Evolutionary conservation across 2,113 vertebrate genomes (phyloP).

Genomic region (Axis porcinus): DNA sequence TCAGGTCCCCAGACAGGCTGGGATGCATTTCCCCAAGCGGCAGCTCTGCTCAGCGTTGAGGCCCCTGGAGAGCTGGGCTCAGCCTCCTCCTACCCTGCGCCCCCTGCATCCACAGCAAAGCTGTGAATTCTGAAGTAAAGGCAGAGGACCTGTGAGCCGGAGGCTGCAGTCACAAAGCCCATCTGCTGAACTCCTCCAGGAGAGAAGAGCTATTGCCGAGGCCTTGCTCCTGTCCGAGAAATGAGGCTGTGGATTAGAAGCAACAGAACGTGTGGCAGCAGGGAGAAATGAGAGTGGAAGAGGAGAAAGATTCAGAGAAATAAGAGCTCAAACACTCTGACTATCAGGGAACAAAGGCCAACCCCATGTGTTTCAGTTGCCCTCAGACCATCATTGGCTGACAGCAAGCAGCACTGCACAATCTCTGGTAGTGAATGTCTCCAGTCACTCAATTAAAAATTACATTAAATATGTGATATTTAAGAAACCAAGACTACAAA

Average conservation of each 20-base stretch:
- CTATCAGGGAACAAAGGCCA: background rate
- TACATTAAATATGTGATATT: background rate
- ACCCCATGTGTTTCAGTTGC: background rate
- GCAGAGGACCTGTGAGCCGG: background rate
- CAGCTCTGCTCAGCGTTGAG: background rate
- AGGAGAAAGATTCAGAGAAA: background rate
- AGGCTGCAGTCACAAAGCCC: background rate
- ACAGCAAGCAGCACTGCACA: background rate
- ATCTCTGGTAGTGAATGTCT: background rate
- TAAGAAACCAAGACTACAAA: background rate
- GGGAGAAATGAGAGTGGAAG: background rate
- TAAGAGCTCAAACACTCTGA: background rate
- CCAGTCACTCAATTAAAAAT: background rate
- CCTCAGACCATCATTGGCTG: background rate
- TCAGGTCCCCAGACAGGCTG: background rate
- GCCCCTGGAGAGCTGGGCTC: too few relatives aligned
- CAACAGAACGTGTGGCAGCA: background rate
- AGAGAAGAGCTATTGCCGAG: background rate
- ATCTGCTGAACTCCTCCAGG: background rate
- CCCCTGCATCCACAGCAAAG: background rate
- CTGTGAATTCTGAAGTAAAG: background rate
- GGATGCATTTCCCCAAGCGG: background rate
- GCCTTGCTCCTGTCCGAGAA: background rate
- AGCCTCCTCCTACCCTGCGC: accelerated
- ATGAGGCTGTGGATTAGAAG: background rate